Conservation (phyloP, 2,888 invertebrate genomes). For the Hypselothyrea guttata region DNA sequence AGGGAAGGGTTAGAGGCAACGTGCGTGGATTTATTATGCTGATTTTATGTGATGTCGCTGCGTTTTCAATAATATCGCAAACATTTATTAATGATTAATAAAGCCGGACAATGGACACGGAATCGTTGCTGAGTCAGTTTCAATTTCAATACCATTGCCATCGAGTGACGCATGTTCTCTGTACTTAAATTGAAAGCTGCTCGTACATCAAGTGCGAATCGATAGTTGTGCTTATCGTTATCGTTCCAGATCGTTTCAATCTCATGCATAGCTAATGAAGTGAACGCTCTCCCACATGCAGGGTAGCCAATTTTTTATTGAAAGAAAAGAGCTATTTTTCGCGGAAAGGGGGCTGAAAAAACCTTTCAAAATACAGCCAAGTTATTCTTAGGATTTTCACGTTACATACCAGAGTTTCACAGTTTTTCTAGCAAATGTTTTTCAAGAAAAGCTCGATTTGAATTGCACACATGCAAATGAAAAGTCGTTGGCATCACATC, state of each 20-base stretch:
- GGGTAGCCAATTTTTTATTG: too few species aligned
- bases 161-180: conserved; percentile 9
- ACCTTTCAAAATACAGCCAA: too few species aligned
- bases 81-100: conserved; percentile 62
- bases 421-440: too few species aligned
- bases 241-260: conserved; percentile 50
- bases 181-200: conserved; percentile 30
- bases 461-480: conserved; percentile 11
- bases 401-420: too few species aligned
- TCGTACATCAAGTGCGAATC: conserved; percentile 48
- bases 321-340: too few species aligned
- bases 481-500: conserved; percentile 13
- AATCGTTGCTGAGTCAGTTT: conserved; percentile 51
- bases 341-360: too few species aligned
- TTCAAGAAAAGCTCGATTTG: too few species aligned
- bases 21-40: conserved; percentile 61
- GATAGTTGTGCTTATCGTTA: conserved; percentile 38
- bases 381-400: too few species aligned
- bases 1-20: background rate
- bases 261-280: conserved; percentile 60
- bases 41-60: conserved; percentile 59
- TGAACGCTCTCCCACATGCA: conserved; percentile 5
- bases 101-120: conserved; percentile 15
- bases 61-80: conserved; percentile 58
- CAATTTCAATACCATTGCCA: conserved; percentile 23